A percentile compares a stretch with the other conserved stretches of the same genome.
Conservation (phyloP, 2,888 invertebrate genomes). For the Alcis repandata region DNA sequence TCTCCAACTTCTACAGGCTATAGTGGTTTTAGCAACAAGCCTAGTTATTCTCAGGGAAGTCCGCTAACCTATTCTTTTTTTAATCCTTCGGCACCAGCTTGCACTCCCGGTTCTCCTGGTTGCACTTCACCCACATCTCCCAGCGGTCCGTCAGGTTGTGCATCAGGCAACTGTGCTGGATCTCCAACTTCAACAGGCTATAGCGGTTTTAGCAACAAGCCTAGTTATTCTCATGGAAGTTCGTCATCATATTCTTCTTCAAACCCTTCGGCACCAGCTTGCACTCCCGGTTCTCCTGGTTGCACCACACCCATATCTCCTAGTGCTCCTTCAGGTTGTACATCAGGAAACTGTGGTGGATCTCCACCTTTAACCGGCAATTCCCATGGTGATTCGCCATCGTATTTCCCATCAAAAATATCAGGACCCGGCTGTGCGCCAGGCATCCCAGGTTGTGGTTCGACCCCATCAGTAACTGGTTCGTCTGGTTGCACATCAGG, state of each 20-base stretch:
- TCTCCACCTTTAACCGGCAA: constrained; percentile 13
- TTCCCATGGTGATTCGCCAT: constrained; percentile 19
- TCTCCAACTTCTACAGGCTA: constrained; percentile 18
- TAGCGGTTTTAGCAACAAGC: constrained; percentile 3
- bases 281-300: constrained; percentile 27
- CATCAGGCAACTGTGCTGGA: constrained; percentile 1
- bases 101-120: constrained; percentile 32
- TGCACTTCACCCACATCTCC: constrained; percentile 2
- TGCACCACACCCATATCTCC: background rate
- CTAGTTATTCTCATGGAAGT: constrained; percentile 14
- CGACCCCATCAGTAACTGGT: background rate
- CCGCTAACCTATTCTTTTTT: background rate
- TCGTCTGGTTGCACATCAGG: constrained; percentile 2
- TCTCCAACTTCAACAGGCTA: constrained; percentile 20
- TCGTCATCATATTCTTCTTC: constrained; percentile 25
- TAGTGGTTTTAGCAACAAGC: constrained; percentile 4
- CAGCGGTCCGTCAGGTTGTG: constrained; percentile 31
- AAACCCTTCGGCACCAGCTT: constrained; percentile 19
- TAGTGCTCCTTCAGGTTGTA: constrained; percentile 4
- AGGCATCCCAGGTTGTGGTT: constrained; percentile 22
- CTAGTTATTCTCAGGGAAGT: constrained; percentile 17
- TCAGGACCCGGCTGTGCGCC: constrained; percentile 25
- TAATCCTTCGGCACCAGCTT: constrained; percentile 11
- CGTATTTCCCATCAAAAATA: constrained; percentile 19
- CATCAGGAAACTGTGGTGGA: constrained; percentile 10